Conservation (phyloP, 2,113 vertebrate genomes). For the Uria aalge region DNA sequence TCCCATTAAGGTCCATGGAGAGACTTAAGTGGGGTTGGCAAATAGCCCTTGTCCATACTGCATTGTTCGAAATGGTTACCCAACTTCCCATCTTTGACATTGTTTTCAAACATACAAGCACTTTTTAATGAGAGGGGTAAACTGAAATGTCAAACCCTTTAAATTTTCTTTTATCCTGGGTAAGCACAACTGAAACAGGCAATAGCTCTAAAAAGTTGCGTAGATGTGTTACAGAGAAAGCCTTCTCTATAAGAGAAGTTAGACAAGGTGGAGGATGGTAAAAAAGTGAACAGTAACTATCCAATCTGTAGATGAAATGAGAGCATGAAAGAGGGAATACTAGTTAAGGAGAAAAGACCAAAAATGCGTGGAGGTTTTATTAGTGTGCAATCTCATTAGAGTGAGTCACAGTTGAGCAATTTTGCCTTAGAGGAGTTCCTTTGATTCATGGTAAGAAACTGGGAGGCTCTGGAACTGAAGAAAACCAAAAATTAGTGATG, state of each 20-base stretch:
- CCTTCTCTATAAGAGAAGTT: not conserved
- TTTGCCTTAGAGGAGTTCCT: slow-evolving; percentile 36
- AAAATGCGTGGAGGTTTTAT: not conserved
- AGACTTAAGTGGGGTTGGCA: not conserved
- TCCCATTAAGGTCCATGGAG: not conserved
- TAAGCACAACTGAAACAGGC: not conserved
- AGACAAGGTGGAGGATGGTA: not conserved
- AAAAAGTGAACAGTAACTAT: not conserved
- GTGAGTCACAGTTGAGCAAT: slow-evolving; percentile 3
- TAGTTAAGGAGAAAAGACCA: not conserved
- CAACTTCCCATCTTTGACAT: not conserved
- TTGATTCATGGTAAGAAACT: slow-evolving; percentile 23
- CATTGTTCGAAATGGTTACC: not conserved
- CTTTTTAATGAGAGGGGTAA: not conserved
- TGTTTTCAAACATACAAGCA: not conserved
- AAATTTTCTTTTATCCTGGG: not conserved
- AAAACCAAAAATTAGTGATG: slow-evolving; percentile 9
- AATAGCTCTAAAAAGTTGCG: not conserved
- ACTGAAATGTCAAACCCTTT: not conserved
- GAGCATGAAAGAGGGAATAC: not conserved
- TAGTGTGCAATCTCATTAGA: slow-evolving; percentile 4
- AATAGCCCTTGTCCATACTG: not conserved
- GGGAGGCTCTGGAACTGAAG: not conserved
- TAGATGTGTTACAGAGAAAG: not conserved
- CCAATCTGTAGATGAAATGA: not conserved